Evolutionary conservation across 2,797 vertebrate genomes (phyloP).

Genomic region (Liasis olivaceus): DNA sequence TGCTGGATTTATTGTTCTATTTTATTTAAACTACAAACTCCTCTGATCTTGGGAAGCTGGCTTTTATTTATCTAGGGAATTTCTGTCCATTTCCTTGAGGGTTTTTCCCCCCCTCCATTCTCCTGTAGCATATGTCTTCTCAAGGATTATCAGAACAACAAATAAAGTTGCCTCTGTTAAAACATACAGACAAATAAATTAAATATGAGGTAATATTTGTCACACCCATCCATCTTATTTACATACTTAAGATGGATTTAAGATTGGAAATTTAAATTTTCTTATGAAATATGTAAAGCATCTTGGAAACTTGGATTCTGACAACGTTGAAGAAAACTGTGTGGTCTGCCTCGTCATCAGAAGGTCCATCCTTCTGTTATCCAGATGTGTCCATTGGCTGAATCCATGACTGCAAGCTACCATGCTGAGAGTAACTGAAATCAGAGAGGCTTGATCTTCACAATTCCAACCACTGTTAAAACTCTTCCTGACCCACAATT

Average conservation of each 20-base stretch:
- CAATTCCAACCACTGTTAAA: slow-evolving; percentile 82
- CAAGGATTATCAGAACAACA: slow-evolving; percentile 35
- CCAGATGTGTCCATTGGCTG: slow-evolving; percentile 86
- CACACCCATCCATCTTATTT: slow-evolving; percentile 28
- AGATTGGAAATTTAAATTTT: not conserved
- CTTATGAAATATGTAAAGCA: not conserved
- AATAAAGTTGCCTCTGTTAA: slow-evolving; percentile 39
- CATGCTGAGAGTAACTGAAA: slow-evolving; percentile 98
- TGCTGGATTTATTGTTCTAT: slow-evolving; percentile 64
- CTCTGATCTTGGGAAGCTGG: slow-evolving; percentile 50
- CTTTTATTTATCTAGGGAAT: slow-evolving; percentile 25
- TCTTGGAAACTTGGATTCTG: not conserved
- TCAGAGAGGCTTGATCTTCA: slow-evolving; percentile 97
- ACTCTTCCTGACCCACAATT: slow-evolving; percentile 76
- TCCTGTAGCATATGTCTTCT: slow-evolving; percentile 46
- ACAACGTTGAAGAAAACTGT: slow-evolving; percentile 32
- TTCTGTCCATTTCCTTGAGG: slow-evolving; percentile 2
- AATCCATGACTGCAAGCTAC: slow-evolving; percentile 75
- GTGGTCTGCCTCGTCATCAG: slow-evolving; percentile 54
- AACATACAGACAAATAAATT: not conserved
- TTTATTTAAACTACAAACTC: slow-evolving; percentile 70
- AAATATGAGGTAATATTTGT: slow-evolving; percentile 48
- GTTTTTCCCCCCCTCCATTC: not conserved
- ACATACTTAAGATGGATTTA: slow-evolving; percentile 28
- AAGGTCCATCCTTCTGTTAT: slow-evolving; percentile 76